Evolutionary conservation across 2,888 invertebrate species (phyloP), one percentile per base, ranked within the genome.

Genomic region (Mimas tiliae): DNA sequence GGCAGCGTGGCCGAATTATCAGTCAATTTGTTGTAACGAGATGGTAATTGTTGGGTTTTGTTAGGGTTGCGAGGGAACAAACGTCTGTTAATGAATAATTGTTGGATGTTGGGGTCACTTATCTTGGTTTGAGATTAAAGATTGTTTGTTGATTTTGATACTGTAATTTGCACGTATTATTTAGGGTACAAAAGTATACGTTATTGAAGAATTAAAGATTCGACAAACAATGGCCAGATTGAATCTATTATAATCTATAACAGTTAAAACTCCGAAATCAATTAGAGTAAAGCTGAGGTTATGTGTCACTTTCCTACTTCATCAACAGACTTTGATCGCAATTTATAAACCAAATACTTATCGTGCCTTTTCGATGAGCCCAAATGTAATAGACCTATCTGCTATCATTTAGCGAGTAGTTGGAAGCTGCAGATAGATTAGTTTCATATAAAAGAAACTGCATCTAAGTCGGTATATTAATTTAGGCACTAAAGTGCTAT

Each of bases 1-100:
- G 83, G 85, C 81, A 82, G 80, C 81, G 75, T 77, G 83, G 85
- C 84, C 83, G 78, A 81, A 88, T 88, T 87, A 87, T 81, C 79
- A 82, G 85, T 80, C 87, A 91, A 91, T 91, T 90, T 91, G 90
- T 89, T 87, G 90, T 87, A 91, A 91, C 86, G 86, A 89, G 78
- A 91, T 91, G 91, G 82, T 90, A 91, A 92, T 90, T 88, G 84
- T 80, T 81, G 81, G 87, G 85, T 87, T 87, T 63, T 34, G 64
- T 45, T 53, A 21, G 62, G 47, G 62, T 48, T 63, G 47, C 6
- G 9, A 16, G 55, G 38, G 52, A 58, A 58, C 58, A 58, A 58
- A 58, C 38, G 42, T 38, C 58, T 42, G 58, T 58, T 58, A 58
- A 58, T 58, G 58, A 58, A 42, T 58, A 58, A 42, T 42, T 58